A percentile compares a stretch with the other conserved stretches of the same genome.
These are phyloP conservation scores for Maniola hyperantus DNA, from an alignment of 2,888 invertebrate species.

Conservation along the genomic window DNA sequence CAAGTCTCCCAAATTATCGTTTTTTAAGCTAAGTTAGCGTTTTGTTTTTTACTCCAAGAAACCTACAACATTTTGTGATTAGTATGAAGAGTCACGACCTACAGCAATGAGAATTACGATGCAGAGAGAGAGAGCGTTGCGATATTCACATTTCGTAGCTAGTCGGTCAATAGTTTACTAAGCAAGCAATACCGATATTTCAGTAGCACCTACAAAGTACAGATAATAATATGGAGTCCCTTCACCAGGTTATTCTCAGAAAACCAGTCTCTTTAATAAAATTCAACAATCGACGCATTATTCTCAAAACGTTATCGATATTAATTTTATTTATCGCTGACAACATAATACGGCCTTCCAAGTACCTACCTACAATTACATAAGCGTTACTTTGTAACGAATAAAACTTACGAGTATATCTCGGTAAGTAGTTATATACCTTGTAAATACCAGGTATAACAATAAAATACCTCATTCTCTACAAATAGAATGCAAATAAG, in stretches of 20 bases:
- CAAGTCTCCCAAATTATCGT: too few relatives aligned
- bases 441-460: conserved; percentile 49
- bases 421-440: conserved; percentile 38
- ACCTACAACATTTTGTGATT: too few relatives aligned
- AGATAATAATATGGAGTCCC: too few relatives aligned
- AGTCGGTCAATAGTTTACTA: too few relatives aligned
- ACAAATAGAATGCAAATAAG: conserved; percentile 54
- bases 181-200: too few relatives aligned
- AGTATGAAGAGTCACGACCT: too few relatives aligned
- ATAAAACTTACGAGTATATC: conserved; percentile 27
- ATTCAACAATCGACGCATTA: background rate
- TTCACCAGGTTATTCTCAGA: conserved; percentile 2
- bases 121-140: too few relatives aligned
- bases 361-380: conserved; percentile 28
- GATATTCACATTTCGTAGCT: conserved; percentile 6
- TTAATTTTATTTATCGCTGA: conserved; percentile 2
- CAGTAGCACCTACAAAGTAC: background rate
- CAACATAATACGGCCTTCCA: conserved; percentile 9
- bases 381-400: conserved; percentile 33
- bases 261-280: conserved; percentile 7
- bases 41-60: too few relatives aligned
- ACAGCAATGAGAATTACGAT: too few relatives aligned
- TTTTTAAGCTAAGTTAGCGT: too few relatives aligned
- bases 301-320: conserved; percentile 13
- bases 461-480: conserved; percentile 53